Evolutionary conservation across 1,140 invertebrate species (phyloP).

Genomic region (Latrodectus geometricus): DNA sequence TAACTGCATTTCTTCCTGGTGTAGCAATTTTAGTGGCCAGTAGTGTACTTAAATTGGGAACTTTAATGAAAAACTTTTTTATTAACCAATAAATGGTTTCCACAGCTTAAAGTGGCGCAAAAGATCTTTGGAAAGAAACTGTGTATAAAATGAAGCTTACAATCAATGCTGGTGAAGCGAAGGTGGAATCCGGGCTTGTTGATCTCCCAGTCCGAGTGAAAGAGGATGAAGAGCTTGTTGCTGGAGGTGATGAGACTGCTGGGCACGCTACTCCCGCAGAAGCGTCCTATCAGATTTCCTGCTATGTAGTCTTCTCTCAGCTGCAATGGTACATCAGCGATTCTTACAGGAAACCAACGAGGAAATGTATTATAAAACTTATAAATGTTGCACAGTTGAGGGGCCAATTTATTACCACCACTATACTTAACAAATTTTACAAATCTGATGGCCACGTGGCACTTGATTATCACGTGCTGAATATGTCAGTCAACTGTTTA

Average conservation of each 20-base stretch:
- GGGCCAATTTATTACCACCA: too few relatives aligned
- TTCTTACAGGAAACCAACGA: slow-evolving; percentile 70
- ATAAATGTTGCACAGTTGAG: too few relatives aligned
- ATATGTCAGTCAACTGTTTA: too few relatives aligned
- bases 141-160: slow-evolving; percentile 67
- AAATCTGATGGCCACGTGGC: too few relatives aligned
- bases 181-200: slow-evolving; percentile 75
- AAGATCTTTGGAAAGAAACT: background rate
- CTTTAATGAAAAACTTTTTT: too few relatives aligned
- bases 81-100: background rate
- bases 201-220: slow-evolving; percentile 74
- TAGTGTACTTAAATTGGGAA: too few relatives aligned
- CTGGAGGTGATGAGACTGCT: slow-evolving; percentile 71
- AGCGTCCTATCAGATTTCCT: slow-evolving; percentile 74
- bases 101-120: too few relatives aligned
- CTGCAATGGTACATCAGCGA: background rate
- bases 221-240: slow-evolving; percentile 75
- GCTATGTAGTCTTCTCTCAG: slow-evolving; percentile 68
- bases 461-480: too few relatives aligned
- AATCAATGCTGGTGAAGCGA: slow-evolving; percentile 70
- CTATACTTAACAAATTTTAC: too few relatives aligned
- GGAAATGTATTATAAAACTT: background rate
- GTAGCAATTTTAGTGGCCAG: too few relatives aligned
- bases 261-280: slow-evolving; percentile 77
- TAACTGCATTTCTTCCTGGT: too few relatives aligned